Evolutionary conservation across 2,113 vertebrate genomes (phyloP), one percentile per base, ranked within the genome.

Genomic region (Sylvilagus bachmani): DNA sequence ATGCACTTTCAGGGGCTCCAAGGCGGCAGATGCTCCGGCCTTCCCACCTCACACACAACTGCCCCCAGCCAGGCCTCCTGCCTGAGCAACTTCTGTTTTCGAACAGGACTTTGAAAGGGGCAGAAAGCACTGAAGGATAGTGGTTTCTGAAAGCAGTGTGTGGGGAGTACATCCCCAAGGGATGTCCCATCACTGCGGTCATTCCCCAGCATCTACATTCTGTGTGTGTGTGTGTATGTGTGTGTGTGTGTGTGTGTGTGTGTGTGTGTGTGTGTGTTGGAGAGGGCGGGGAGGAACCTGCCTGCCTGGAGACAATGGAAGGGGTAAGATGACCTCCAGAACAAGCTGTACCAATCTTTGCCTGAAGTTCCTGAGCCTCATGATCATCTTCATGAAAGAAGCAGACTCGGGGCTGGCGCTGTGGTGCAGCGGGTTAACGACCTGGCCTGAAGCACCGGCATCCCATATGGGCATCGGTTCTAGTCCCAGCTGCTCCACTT

Each of bases 1-100:
- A 75, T 92, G 70, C 83, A 95, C 61, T 94, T 95, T 87, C 91
- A 95, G 86, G 91, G 53, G 66, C 83, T 94, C 55, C 49, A 6
- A 51, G 82, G 62, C 71, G 93, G 77, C 86, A 94, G 81, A 89
- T 94, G 74, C 70, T 77, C 33, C 10, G 3, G 75, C 66, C 80
- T 67, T 89, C 62, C 70, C 93, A 21, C 83, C 31, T 79, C 70
- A 36, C 71, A 38, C 44, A 5, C 62, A 79, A 51, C 86, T 92
- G 69, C 71, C 73, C 67, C 38, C 11, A 71, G 29, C 49, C 80
- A 70, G 62, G 33, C 66, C 71, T 86, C 67, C 38, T 49, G 49
- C 13, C n/a, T 58, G 36, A 85, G 67, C 17, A 53, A 91, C n/a
- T 88, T 91, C 55, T 81, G 25, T 49, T 73, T 38, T 86, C 62